Evolutionary conservation across 2,113 vertebrate species (phyloP), one percentile per base, ranked within the genome.

Genomic region (Eptatretus burgeri): DNA sequence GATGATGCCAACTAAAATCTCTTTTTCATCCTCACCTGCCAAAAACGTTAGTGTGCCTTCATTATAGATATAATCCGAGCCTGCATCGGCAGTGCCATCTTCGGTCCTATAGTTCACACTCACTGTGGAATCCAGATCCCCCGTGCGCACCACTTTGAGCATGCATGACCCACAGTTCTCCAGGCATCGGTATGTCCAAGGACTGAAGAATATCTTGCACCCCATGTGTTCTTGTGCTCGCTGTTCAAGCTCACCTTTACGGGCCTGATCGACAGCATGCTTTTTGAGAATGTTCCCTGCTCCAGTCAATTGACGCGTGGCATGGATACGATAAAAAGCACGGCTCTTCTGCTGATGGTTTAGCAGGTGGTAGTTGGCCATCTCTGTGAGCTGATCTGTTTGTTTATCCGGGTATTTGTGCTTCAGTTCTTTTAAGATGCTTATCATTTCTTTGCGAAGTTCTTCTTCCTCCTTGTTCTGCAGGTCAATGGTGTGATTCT

Each of bases 271-370:
- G 0, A 78, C 83, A 0, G 76, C 83, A 17, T 96, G 89, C 1
- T 80, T 80, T 69, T 81, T 83, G 14, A 94, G 74, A 66, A 94
- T 79, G 65, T 96, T 96, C 16, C 89, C 89, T 0, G 87, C 89
- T 2, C 89, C 89, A 0, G 84, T 95, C 86, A 94, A 86, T 11
- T 60, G 56, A 20, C 89, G 78, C 0, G 87, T 95, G 51, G 89
- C 89, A 67, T 94, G 74, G 69, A 93, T 82, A 70, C 89, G 89
- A 75, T 95, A 94, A 70, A 95, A 95, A 2, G 87, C 89, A 0
- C 89, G 74, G 74, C 89, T 95, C 76, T 95, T 95, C 75, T 95
- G 87, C 64, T 95, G 89, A 74, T 93, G 86, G 64, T 88, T 74
- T 66, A 96, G 68, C 0, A 87, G 85, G 10, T 82, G 78, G 73